Conservation (phyloP, 2,888 invertebrate genomes). For the Apotomis turbidana region DNA sequence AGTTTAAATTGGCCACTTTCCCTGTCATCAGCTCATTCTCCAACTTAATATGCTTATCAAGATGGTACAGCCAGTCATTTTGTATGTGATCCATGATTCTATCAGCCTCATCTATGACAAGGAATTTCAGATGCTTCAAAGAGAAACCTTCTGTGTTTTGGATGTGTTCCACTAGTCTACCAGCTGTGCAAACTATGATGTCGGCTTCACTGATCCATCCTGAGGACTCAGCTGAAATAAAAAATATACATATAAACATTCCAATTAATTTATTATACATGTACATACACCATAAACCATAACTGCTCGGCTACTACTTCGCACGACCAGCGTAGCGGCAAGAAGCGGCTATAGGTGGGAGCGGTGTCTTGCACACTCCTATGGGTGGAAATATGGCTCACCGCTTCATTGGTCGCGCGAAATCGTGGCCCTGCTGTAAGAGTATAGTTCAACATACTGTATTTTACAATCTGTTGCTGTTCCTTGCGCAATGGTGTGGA, state of each 20-base stretch:
- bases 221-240: constrained; percentile 80
- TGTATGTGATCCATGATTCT: constrained; percentile 95
- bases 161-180: constrained; percentile 95
- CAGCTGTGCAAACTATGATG: constrained; percentile 96
- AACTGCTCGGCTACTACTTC: too few species aligned
- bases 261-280: background rate
- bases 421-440: too few species aligned
- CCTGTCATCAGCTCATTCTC: constrained; percentile 79
- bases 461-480: constrained; percentile 85
- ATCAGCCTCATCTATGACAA: constrained; percentile 99
- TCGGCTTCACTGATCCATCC: constrained; percentile 87
- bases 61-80: constrained; percentile 94
- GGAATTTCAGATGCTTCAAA: constrained; percentile 87
- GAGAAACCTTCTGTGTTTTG: constrained; percentile 92
- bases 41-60: constrained; percentile 87
- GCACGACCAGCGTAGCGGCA: too few species aligned
- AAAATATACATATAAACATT: background rate
- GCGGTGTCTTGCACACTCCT: too few species aligned
- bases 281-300: too few species aligned
- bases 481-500: constrained; percentile 87
- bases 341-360: too few species aligned
- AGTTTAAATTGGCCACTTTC: constrained; percentile 77
- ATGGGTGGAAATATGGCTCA: too few species aligned
- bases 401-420: too few species aligned
- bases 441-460: constrained; percentile 60